These are phyloP conservation scores for Cinara cedri DNA, from an alignment of 2,888 invertebrate genomes.

Conservation along the genomic window DNA sequence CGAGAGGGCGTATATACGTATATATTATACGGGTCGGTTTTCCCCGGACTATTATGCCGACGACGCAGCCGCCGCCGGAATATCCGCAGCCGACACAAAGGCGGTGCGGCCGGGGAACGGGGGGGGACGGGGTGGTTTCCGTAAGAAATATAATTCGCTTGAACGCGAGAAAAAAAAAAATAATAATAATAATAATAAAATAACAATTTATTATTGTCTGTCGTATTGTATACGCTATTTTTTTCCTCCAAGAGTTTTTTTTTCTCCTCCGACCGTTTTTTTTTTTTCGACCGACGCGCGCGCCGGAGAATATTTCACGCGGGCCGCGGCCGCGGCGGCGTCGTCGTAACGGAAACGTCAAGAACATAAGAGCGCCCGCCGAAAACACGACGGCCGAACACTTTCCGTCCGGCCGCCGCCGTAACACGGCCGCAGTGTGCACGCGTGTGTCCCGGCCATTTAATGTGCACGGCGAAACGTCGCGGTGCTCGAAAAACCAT, in stretches of 20 bases:
- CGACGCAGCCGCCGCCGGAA: background rate
- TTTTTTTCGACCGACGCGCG: background rate
- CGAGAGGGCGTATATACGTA: no score
- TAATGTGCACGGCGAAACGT: no score
- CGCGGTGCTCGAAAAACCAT: no score
- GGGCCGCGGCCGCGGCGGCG: background rate
- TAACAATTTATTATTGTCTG: slow-evolving; percentile 17
- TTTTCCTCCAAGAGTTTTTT: background rate
- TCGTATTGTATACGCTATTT: background rate
- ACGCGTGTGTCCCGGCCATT: no score
- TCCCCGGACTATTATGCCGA: background rate
- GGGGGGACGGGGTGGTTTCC: no score
- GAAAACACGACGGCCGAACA: no score
- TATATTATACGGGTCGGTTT: background rate
- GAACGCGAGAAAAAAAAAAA: background rate
- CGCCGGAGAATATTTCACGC: slow-evolving; percentile 6
- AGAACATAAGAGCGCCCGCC: background rate
- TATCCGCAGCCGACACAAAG: no score
- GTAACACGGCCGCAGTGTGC: no score
- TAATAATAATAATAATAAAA: no score
- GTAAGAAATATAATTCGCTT: slow-evolving; percentile 14
- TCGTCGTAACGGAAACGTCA: slow-evolving; percentile 33
- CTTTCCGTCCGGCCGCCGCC: no score
- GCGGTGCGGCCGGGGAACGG: no score
- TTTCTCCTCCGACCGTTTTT: background rate